Evolutionary conservation across 2,113 vertebrate species (phyloP), one percentile per base, ranked within the genome.

Genomic region (Mustela lutreola): DNA sequence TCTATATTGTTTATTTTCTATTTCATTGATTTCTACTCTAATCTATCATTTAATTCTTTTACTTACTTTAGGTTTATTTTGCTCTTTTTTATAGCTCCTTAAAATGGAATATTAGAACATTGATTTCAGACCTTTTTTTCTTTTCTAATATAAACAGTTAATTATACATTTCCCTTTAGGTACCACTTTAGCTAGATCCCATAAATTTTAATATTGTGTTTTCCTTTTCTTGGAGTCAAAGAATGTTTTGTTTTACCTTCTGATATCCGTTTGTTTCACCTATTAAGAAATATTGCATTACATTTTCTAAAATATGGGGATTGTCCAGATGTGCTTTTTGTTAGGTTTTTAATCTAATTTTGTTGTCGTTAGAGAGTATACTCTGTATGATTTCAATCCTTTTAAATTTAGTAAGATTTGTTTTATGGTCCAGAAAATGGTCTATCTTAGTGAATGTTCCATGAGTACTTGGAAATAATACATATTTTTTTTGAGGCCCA

Each of bases 31-130:
- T 24, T 42, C 71, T 24, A 42, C 22, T 42, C 71, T 86, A 87
- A 79, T 84, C 45, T 70, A 75, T 26, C 75, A 67, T 33, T 78
- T 71, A 26, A 62, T 76, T 45, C 45, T 93, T 56, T n/a, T 75
- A 67, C 36, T 94, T 94, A 71, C 12, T 88, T 94, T 92, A 76
- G 56, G 36, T 89, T 96, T 81, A 86, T 93, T 95, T 96, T 86
- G 4, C 6, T 86, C 75, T 84, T 89, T 11, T 85, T 89, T 65
- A 71, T 58, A 80, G 24, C 0, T 73, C 36, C 45, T 94, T 70
- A 92, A 91, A 82, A 91, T 91, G 26, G 18, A 95, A 50, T 81
- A 26, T 91, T 70, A 79, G 60, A 21, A 33, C 53, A 89, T 48
- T 91, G 50, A 88, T 56, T 89, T 79, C 42, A 89, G 78, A 75